phyloP scores from a whole-genome alignment of 2,888 invertebrate species.

The Allolobophora icterica region DNA sequence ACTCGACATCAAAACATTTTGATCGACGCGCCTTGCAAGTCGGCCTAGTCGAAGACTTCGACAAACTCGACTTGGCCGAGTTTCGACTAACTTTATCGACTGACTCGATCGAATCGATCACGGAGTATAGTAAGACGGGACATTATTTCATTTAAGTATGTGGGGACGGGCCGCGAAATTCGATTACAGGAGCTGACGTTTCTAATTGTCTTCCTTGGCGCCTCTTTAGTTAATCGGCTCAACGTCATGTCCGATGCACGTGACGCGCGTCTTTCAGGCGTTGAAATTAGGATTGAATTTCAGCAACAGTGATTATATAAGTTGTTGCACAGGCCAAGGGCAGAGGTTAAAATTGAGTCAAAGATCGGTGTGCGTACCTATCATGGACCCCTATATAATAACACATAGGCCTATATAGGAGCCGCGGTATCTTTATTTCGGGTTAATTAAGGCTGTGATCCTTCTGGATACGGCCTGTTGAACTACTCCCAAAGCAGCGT shows the following conservation, averaged over 20 bases:
- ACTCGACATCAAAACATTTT: too few species aligned
- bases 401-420: too few species aligned
- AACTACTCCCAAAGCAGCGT: not conserved
- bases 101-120: too few species aligned
- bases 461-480: not conserved
- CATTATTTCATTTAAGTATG: too few species aligned
- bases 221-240: not conserved
- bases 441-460: not conserved
- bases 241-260: not conserved
- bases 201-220: not conserved
- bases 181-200: not conserved
- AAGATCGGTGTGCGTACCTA: not conserved
- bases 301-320: not conserved
- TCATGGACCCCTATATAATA: too few species aligned
- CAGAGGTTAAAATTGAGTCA: not conserved
- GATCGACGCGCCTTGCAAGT: too few species aligned
- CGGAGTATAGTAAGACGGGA: too few species aligned
- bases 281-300: not conserved
- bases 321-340: not conserved
- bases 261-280: not conserved
- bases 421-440: not conserved
- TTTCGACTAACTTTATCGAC: too few species aligned
- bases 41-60: too few species aligned
- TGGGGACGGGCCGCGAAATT: not conserved
- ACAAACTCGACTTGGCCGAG: too few species aligned